These are phyloP conservation scores for Oxyura jamaicensis DNA, from an alignment of 2,113 vertebrate genomes.

Conservation along the genomic window DNA sequence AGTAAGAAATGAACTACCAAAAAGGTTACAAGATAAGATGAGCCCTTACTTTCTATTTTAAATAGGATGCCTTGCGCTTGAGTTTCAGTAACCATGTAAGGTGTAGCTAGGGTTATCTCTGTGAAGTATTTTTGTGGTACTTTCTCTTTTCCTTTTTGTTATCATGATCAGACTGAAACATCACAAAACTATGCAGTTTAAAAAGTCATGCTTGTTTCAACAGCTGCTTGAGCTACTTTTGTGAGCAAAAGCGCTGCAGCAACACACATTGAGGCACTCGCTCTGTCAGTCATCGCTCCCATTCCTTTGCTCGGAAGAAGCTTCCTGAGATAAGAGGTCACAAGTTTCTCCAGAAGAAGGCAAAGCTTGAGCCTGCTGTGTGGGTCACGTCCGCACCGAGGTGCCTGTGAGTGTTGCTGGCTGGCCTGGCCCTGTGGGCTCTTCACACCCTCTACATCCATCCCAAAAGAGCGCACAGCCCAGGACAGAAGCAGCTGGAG, in stretches of 20 bases:
- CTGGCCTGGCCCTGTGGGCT: rapidly evolving
- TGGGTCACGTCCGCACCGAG: not conserved
- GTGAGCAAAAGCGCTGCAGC: too few relatives aligned
- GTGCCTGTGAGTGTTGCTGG: rapidly evolving
- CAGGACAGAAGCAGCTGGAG: too few relatives aligned
- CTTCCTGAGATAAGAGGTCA: not conserved
- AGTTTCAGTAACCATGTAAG: not conserved
- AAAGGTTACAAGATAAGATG: not conserved
- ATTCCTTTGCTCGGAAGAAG: not conserved
- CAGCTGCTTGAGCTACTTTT: not conserved
- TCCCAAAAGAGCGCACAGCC: not conserved
- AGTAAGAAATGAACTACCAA: not conserved
- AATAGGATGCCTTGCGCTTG: rapidly evolving
- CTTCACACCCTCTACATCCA: rapidly evolving
- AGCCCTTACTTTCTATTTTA: not conserved
- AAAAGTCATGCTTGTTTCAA: rapidly evolving
- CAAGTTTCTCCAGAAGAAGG: not conserved
- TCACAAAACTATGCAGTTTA: rapidly evolving
- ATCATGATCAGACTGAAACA: not conserved
- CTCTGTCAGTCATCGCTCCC: not conserved
- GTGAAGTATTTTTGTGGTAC: not conserved
- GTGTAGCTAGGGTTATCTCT: not conserved
- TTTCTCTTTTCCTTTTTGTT: too few relatives aligned
- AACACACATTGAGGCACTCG: rapidly evolving
- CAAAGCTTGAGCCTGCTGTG: rapidly evolving